Evolutionary conservation across 2,888 invertebrate genomes (phyloP).

Genomic region (Nematopogon swammerdamellus): DNA sequence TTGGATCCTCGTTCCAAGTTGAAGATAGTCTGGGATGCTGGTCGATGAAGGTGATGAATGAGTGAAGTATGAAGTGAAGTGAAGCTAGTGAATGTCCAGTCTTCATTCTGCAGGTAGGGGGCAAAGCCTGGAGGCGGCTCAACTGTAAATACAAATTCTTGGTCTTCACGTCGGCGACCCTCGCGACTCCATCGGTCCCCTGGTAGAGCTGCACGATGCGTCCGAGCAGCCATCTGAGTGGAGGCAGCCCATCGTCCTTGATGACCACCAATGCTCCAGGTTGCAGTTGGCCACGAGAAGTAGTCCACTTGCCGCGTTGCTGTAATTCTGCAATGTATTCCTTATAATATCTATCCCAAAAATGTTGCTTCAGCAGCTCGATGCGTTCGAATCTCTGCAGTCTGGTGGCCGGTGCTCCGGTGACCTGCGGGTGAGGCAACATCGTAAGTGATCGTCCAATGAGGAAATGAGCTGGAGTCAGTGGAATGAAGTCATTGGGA

Average conservation of each 20-base stretch:
- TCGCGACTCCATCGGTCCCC: constrained; percentile 10
- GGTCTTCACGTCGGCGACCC: constrained; percentile 9
- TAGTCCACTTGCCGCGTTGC: constrained; percentile 12
- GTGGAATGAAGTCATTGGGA: constrained; percentile 6
- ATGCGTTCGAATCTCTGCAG: constrained; percentile 8
- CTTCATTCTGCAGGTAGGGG: neutral
- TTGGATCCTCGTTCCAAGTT: no score
- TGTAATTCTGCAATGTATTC: constrained; percentile 14
- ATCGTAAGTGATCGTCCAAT: constrained; percentile 9
- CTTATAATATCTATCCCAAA: constrained; percentile 7
- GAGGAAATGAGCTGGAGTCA: constrained; percentile 9
- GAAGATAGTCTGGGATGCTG: no score
- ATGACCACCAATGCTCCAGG: constrained; percentile 6
- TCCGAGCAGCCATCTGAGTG: constrained; percentile 11
- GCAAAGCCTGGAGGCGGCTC: constrained; percentile 6
- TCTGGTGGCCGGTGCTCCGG: constrained; percentile 5
- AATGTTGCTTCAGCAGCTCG: constrained; percentile 9
- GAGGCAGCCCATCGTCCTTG: constrained; percentile 10
- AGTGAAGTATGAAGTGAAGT: no score
- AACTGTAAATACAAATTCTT: constrained; percentile 2
- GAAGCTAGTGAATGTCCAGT: no score
- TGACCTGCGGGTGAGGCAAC: constrained; percentile 9
- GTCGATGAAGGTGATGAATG: no score
- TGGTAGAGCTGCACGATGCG: constrained; percentile 6
- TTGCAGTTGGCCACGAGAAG: neutral